Evolutionary conservation across 1,140 invertebrate genomes (phyloP).

Genomic region (Bombus pascuorum): DNA sequence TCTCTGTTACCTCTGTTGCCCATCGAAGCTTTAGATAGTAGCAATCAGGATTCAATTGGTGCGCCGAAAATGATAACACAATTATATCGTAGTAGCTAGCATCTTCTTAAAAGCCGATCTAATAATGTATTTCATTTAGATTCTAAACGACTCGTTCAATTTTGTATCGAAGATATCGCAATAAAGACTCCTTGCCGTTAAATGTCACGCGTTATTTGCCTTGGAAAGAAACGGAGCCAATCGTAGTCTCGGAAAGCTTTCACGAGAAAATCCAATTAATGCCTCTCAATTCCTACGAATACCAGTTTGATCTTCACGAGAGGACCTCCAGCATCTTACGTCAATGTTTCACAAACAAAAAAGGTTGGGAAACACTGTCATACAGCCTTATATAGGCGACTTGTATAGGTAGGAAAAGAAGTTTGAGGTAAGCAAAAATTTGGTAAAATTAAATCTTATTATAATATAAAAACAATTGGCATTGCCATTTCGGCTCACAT

Average conservation of each 20-base stretch:
- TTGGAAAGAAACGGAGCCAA: no score
- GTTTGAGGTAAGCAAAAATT: constrained; percentile 15
- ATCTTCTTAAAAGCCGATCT: constrained; percentile 2
- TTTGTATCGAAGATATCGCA: constrained; percentile 51
- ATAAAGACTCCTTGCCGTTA: constrained; percentile 43
- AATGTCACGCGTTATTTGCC: neutral
- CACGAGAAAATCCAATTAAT: neutral
- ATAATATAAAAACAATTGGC: constrained; percentile 75
- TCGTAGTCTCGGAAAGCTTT: no score
- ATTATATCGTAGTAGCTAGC: constrained; percentile 19
- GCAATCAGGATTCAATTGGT: constrained; percentile 5
- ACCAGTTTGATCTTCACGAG: neutral
- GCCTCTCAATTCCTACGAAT: neutral
- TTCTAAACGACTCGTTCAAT: constrained; percentile 1
- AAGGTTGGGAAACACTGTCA: neutral
- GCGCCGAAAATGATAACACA: neutral
- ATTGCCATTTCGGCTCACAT: neutral
- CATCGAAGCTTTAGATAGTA: constrained; percentile 6
- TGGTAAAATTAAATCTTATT: constrained; percentile 77
- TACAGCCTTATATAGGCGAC: neutral
- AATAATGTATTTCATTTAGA: neutral
- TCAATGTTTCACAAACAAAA: no score
- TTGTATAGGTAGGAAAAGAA: neutral
- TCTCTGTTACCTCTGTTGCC: neutral
- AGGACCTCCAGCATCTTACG: no score